Conservation (phyloP, 2,888 invertebrate genomes). For the Marronus borbonicus region DNA sequence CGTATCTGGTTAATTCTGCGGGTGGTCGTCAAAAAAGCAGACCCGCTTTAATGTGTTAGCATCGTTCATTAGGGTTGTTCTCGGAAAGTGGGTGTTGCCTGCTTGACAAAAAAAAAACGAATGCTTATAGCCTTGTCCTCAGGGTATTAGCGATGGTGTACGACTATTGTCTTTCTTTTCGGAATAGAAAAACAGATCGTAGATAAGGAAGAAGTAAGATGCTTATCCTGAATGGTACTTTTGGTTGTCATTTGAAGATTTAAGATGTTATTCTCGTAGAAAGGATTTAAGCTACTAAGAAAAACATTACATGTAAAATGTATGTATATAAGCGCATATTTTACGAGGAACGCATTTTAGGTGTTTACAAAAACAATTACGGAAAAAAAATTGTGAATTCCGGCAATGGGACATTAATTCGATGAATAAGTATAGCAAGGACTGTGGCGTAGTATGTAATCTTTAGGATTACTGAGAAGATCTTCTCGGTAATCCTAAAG, state of each 20-base stretch:
- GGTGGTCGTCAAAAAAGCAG: constrained; percentile 31
- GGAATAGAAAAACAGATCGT: constrained; percentile 14
- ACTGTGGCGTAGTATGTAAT: too few relatives aligned
- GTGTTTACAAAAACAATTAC: too few relatives aligned
- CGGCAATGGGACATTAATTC: too few relatives aligned
- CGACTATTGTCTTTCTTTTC: constrained; percentile 31
- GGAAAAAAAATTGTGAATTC: too few relatives aligned
- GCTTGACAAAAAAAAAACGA: neutral
- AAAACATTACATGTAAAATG: too few relatives aligned
- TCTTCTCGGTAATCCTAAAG: too few relatives aligned
- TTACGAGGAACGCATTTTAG: too few relatives aligned
- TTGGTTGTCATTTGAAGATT: constrained; percentile 10
- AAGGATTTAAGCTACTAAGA: neutral
- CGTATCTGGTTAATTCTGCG: constrained; percentile 37
- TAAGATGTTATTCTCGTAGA: neutral
- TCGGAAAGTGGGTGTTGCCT: constrained; percentile 33
- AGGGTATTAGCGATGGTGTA: constrained; percentile 18
- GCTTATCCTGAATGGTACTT: constrained; percentile 2
- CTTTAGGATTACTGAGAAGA: too few relatives aligned
- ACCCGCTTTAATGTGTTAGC: constrained; percentile 22
- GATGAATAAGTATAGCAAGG: too few relatives aligned
- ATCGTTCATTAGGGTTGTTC: constrained; percentile 39
- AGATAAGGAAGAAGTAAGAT: constrained; percentile 22
- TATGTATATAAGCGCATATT: too few relatives aligned
- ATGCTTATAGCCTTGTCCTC: constrained; percentile 12